Evolutionary conservation across 2,888 invertebrate species (phyloP), one percentile per base, ranked within the genome.

Genomic region (Panopea generosa): DNA sequence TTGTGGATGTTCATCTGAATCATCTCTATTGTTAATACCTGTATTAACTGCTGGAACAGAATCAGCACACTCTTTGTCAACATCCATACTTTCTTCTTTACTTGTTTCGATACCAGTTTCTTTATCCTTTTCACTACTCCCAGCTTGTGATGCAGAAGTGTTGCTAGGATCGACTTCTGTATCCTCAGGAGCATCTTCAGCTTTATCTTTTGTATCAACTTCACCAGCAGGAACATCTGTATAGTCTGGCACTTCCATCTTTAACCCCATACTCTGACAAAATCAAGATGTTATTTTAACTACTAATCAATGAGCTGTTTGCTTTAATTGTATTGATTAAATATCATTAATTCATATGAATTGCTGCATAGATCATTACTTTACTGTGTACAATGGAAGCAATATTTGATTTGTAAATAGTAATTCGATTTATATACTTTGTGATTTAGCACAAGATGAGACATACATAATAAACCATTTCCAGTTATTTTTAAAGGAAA

Each of bases 191-290:
- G 57, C 43, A 52, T 49, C 62, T 14, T 63, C 33, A 33, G 57
- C 43, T 59, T 49, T 57, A 4, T 63, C 33, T 16, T 66, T 55
- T 20, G 52, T 67, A 66, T 57, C 59, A 49, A 20, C 29, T 26
- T 52, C 73, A 33, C 40, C 56, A 24, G 60, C 66, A 60, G 40
- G 27, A 20, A 50, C 43, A 43, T 67, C 53, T 57, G 53, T 79
- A 68, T 83, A 78, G 50, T 80, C 79, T 45, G 85, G 77, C 27
- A 91, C 76, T 70, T 90, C 87, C 20, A 91, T 79, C 55, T 82
- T 77, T 27, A 89, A 84, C n/a, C 85, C 84, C 69, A 90, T 80
- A 70, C 90, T 90, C 91, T 91, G 75, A 45, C 85, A 84, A 47
- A 57, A 47, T 1, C 14, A 72, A 20, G 14, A 20, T 43, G 6